A percentile compares a stretch with the other conserved stretches of the same genome.
These are phyloP conservation scores for Chrysemys picta DNA, from an alignment of 2,113 vertebrate genomes.

Conservation along the genomic window DNA sequence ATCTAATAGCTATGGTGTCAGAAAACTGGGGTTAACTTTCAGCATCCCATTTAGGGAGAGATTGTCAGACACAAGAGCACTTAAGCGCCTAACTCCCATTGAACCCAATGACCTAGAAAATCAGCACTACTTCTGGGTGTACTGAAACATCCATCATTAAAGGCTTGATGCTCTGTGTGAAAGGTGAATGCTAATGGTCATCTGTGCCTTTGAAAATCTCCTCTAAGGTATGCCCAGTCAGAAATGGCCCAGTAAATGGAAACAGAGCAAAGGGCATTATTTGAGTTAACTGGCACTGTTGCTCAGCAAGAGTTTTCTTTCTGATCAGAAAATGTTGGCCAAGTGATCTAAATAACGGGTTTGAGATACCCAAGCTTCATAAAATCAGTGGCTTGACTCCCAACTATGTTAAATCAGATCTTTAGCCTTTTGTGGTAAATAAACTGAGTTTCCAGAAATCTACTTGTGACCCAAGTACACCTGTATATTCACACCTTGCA, in stretches of 20 bases:
- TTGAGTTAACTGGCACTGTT: neutral
- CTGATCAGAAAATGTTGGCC: neutral
- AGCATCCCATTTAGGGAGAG: conserved; percentile 6
- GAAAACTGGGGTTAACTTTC: accelerated
- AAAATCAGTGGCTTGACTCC: neutral
- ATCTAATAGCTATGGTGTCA: conserved; percentile 22
- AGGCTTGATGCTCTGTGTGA: neutral
- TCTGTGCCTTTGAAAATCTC: neutral
- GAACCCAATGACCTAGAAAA: neutral
- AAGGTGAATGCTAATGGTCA: neutral
- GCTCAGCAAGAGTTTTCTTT: neutral
- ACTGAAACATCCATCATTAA: neutral
- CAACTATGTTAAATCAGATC: neutral
- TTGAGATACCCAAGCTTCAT: neutral
- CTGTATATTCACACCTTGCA: neutral
- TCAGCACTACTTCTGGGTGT: accelerated
- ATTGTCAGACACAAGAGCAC: neutral
- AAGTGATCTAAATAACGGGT: neutral
- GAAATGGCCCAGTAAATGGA: neutral
- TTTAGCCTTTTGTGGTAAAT: neutral
- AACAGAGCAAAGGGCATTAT: accelerated
- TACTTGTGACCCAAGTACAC: neutral
- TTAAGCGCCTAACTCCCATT: neutral
- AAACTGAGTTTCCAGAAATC: neutral
- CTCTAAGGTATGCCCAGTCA: accelerated